Percentiles rank a stretch among this genome's conserved stretches.
These are phyloP conservation scores for Rhynchopsitta pachyrhyncha DNA, from an alignment of 2,113 vertebrate species.

Conservation along the genomic window DNA sequence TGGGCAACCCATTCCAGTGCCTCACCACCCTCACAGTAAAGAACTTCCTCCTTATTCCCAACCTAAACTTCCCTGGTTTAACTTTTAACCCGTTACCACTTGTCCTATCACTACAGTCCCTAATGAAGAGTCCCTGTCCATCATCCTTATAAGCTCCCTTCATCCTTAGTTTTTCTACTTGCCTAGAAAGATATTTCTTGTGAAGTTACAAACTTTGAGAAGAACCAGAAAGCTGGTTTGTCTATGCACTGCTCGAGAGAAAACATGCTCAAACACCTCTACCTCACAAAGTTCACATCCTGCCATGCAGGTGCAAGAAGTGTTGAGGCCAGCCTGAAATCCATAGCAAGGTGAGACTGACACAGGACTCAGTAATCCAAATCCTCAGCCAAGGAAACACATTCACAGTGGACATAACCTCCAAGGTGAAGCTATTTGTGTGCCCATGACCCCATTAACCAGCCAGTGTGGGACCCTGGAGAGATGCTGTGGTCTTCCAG, in stretches of 20 bases:
- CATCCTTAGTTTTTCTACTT: neutral
- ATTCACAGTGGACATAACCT: neutral
- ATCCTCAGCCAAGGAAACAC: neutral
- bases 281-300: neutral
- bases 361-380: rapidly evolving
- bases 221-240: neutral
- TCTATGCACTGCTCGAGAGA: rapidly evolving
- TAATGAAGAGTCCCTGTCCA: too few species aligned
- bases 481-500: neutral
- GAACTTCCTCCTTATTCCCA: too few species aligned
- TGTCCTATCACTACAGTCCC: too few species aligned
- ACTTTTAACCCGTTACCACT: too few species aligned
- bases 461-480: neutral
- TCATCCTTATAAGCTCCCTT: too few species aligned
- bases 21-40: too few species aligned
- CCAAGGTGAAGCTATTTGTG: neutral
- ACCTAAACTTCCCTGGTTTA: too few species aligned
- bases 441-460: neutral
- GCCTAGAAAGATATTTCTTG: neutral
- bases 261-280: neutral
- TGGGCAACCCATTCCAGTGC: too few species aligned
- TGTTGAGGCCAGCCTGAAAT: neutral
- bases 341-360: neutral
- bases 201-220: neutral
- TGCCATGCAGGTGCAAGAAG: too few species aligned